Evolutionary conservation across 2,797 vertebrate genomes (phyloP), one percentile per base, ranked within the genome.

Genomic region (Chelonia mydas): DNA sequence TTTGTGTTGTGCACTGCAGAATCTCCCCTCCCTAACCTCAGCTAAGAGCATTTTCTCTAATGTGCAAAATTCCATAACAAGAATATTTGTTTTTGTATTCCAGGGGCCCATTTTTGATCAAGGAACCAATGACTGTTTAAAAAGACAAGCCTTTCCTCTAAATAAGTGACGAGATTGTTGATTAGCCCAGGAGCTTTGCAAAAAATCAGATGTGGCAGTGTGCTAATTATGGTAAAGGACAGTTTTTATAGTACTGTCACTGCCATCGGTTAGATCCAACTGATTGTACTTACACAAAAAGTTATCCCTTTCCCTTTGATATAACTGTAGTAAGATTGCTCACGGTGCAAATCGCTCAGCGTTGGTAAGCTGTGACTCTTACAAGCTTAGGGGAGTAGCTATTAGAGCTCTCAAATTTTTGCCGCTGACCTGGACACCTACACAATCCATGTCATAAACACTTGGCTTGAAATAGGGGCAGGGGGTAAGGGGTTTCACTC

Each of bases 401-500:
- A 68, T 68, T 10, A 11, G n/a, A 37, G 5, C 65, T 19, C 5
- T 65, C 15, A 16, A 4, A 8, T 17, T n/a, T 65, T 65, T 7
- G 15, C 16, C 61, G 8, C 33, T 37, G 33, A 9, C 61, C 61
- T 19, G 33, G 9, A n/a, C 61, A 37, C n/a, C 61, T n/a, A 21
- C n/a, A n/a, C 17, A 21, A 21, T 8, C 7, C 65, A 37, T 17
- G 33, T 19, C 16, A 7, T 17, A n/a, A n/a, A n/a, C 7, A 19
- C 15, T n/a, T 16, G 2, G 61, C 7, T 65, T n/a, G n/a, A 8
- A 17, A n/a, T 65, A n/a, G 5, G 16, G 7, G 33, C n/a, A 61
- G 55, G 85, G 68, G 81, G 79, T 21, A 55, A 50, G 17, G 45
- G 31, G 93, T 90, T 96, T 78, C 90, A 93, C 96, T 96, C 95